Base-by-base conservation (phyloP, 2,797 vertebrate species). In the Anguilla pacifica region DNA sequence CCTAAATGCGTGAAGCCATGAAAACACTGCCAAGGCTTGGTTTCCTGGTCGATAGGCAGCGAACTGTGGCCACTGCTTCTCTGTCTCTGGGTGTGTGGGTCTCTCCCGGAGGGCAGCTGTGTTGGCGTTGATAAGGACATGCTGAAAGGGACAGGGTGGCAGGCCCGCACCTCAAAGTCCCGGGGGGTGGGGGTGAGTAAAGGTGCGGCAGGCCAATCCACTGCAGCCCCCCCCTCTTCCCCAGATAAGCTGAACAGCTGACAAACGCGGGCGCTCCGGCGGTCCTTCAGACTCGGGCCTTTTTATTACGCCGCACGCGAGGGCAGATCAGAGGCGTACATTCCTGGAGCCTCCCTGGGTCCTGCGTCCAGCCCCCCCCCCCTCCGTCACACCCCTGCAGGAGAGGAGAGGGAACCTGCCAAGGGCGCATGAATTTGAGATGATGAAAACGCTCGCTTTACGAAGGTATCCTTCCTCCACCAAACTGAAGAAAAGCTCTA, bases 111-210 rank as follows among this genome's bases (percentile, higher is more conserved):
- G 2, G 25, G 22, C 17, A 22, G 17, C 61, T 19, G 61, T n/a
- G 61, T 7, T 64, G 49, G n/a, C 2, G 31, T 57, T 57, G 83
- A 84, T 84, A 84, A 57, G 17, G 19, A 51, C 51, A n/a, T 2
- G 83, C n/a, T 55, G 83, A 84, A 59, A 59, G 83, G 25, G 57
- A n/a, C 35, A 43, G 64, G 61, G 59, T 43, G 43, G 84, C 31
- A 2, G 53, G 11, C 35, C 1, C 13, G 17, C 39, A 72, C 64
- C 39, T 86, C 85, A 72, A 70, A 72, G 85, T 51, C 49, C 7
- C 49, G 4, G 9, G 49, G 49, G 9, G 49, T 0, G 49, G 3
- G 7, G 49, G 49, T 51, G 9, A 9, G 49, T 64, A 4, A 6
- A n/a, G 61, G 61, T 25, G 22, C 19, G 25, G 22, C 25, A 67